These are phyloP conservation scores for Mohoua ochrocephala DNA, from an alignment of 2,113 vertebrate genomes.

Conservation along the genomic window DNA sequence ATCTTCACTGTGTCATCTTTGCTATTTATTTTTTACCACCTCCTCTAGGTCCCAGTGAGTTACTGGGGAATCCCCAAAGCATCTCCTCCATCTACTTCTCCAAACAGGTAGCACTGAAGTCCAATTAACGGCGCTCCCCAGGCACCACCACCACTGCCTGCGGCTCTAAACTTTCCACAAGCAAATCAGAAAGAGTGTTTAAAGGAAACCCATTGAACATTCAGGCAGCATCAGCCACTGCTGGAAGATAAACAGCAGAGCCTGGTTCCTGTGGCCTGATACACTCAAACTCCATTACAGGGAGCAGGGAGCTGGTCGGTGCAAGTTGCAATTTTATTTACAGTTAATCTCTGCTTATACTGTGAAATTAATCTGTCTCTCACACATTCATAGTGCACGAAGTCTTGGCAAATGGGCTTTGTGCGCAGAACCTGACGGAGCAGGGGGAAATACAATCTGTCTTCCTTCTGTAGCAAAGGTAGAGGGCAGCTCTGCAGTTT, in stretches of 20 bases:
- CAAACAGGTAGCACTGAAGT: conserved; percentile 40
- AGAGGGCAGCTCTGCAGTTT: not conserved
- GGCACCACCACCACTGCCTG: not conserved
- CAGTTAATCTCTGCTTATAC: conserved; percentile 52
- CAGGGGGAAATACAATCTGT: not conserved
- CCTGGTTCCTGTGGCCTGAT: not conserved
- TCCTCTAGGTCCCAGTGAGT: not conserved
- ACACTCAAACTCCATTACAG: conserved; percentile 33
- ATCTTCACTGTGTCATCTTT: not conserved
- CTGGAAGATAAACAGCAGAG: conserved; percentile 24
- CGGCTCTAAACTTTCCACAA: not conserved
- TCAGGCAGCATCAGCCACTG: not conserved
- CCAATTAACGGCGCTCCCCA: conserved; percentile 10
- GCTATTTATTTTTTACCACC: conserved; percentile 5
- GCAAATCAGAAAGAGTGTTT: conserved; percentile 7
- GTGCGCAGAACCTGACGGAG: not conserved
- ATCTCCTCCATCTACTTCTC: not conserved
- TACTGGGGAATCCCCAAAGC: conserved; percentile 22
- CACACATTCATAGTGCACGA: not conserved
- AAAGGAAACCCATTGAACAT: conserved; percentile 25
- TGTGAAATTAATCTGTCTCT: conserved; percentile 64
- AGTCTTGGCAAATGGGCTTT: conserved; percentile 20
- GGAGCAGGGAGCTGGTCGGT: not conserved
- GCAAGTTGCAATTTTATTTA: conserved; percentile 53
- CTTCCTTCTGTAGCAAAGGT: not conserved